Conservation (phyloP, 2,888 invertebrate species). For the Hemithea aestivaria region DNA sequence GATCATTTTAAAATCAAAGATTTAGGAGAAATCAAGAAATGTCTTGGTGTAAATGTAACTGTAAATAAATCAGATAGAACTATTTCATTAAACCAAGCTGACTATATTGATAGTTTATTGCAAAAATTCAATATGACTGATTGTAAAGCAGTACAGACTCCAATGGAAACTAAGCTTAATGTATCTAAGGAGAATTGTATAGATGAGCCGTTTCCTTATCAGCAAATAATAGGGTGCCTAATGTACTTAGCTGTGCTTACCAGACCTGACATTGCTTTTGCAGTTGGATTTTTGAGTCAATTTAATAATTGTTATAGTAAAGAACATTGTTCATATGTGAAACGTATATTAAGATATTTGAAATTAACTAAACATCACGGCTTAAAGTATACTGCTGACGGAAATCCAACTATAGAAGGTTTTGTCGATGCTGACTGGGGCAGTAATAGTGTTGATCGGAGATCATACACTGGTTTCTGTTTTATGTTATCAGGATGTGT, state of each 20-base stretch:
- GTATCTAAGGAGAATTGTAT: background rate
- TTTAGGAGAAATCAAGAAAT: background rate
- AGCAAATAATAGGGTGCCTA: background rate
- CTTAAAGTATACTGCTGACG: constrained; percentile 1
- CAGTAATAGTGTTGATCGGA: no score
- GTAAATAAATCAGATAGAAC: background rate
- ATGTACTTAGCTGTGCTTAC: background rate
- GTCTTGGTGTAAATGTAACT: background rate
- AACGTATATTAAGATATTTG: background rate
- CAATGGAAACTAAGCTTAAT: background rate
- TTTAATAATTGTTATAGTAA: constrained; percentile 1
- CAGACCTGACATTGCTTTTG: background rate
- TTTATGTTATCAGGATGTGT: no score
- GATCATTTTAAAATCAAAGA: background rate
- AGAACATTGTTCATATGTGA: background rate
- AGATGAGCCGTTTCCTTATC: background rate
- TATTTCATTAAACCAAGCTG: background rate
- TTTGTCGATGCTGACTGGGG: no score
- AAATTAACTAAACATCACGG: background rate
- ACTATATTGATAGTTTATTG: background rate
- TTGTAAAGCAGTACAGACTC: background rate
- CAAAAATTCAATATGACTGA: background rate
- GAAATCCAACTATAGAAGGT: no score
- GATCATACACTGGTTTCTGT: no score
- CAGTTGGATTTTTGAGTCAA: background rate